phyloP scores from a whole-genome alignment of 2,797 vertebrate species.

The Sebastes kiyomatsui region DNA sequence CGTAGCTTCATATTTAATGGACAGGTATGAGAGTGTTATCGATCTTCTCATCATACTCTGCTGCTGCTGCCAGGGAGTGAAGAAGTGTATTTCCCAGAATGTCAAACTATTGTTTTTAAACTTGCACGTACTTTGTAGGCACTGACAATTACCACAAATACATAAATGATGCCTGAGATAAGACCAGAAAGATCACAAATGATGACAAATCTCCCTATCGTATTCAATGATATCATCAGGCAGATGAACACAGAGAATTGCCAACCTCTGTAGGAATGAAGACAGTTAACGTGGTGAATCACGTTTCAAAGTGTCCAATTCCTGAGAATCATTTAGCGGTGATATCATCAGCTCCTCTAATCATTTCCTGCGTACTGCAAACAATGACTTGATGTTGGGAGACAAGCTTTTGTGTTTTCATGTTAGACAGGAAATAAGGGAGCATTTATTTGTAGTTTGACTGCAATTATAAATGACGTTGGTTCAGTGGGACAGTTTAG shows the following conservation, averaged over 20 bases:
- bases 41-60: not conserved
- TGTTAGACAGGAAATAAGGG: not conserved
- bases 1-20: not conserved
- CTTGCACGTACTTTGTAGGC: not conserved
- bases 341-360: slow-evolving; percentile 19
- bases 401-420: not conserved
- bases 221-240: not conserved
- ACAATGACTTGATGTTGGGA: not conserved
- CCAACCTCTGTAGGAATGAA: not conserved
- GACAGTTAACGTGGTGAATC: not conserved
- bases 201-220: not conserved
- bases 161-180: not conserved
- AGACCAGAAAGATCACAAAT: not conserved
- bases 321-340: not conserved
- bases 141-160: not conserved
- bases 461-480: not conserved
- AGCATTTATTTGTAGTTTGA: not conserved
- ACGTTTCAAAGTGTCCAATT: not conserved
- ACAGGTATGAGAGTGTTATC: not conserved
- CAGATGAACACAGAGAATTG: not conserved
- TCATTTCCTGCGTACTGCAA: slow-evolving; percentile 25
- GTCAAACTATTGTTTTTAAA: not conserved
- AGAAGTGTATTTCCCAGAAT: not conserved
- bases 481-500: not conserved
- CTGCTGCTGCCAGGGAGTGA: not conserved